Evolutionary conservation across 2,113 vertebrate genomes (phyloP).

Genomic region (Nyctibius bracteatus): DNA sequence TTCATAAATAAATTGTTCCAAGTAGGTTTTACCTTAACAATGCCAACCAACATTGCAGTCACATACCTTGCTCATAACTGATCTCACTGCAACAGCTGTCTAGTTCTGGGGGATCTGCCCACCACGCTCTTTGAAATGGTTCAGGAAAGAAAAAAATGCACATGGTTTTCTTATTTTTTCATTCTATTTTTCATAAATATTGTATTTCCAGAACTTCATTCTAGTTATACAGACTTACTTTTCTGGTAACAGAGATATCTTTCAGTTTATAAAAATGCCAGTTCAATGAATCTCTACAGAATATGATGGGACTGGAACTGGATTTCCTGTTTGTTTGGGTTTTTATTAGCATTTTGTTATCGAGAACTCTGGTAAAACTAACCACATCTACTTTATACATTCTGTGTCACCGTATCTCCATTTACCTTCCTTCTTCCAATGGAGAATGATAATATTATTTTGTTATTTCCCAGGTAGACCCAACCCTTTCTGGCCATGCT

Average conservation of each 20-base stretch:
- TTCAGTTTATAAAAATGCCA: background rate
- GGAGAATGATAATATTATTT: accelerated
- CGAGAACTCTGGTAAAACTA: background rate
- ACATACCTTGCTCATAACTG: background rate
- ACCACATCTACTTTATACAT: background rate
- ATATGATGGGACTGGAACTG: background rate
- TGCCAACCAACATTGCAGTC: background rate
- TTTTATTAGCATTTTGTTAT: background rate
- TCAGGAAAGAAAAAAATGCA: background rate
- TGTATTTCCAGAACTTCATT: background rate
- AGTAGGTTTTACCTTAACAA: background rate
- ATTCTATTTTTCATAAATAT: background rate
- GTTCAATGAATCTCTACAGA: background rate
- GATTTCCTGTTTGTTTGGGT: background rate
- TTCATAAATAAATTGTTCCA: background rate
- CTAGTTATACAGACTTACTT: background rate
- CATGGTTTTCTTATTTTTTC: background rate
- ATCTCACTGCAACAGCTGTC: background rate
- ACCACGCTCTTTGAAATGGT: background rate
- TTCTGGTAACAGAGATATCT: background rate
- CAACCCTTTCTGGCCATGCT: background rate
- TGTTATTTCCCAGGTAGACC: background rate
- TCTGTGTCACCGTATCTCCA: background rate
- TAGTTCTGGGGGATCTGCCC: background rate
- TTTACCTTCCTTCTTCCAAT: background rate